Conservation (phyloP, 2,113 vertebrate genomes). For the Osmerus mordax region DNA sequence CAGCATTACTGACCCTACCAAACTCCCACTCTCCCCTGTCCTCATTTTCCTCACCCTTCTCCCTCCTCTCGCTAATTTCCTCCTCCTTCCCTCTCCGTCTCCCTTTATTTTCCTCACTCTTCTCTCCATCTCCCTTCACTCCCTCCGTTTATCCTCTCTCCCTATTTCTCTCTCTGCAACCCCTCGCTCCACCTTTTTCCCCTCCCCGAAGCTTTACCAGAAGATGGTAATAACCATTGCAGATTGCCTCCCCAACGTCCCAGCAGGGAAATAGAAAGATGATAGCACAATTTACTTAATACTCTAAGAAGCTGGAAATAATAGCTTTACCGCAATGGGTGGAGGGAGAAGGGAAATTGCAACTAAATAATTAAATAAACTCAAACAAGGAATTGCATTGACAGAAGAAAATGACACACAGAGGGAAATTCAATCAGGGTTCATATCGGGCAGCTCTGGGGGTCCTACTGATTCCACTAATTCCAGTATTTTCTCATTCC, state of each 20-base stretch:
- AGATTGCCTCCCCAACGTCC: constrained; percentile 63
- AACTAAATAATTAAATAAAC: constrained; percentile 18
- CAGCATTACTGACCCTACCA: constrained; percentile 60
- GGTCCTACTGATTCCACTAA: constrained; percentile 36
- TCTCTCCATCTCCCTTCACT: constrained; percentile 9
- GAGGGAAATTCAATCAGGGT: constrained; percentile 41
- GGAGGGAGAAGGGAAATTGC: constrained; percentile 6
- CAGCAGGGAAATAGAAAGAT: constrained; percentile 65
- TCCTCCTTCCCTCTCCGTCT: constrained; percentile 12
- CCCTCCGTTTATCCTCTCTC: constrained; percentile 26
- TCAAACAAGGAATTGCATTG: constrained; percentile 11
- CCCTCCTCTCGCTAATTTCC: background rate
- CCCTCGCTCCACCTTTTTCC: constrained; percentile 6
- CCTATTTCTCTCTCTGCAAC: constrained; percentile 21
- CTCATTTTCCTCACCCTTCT: background rate
- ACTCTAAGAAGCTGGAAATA: constrained; percentile 37
- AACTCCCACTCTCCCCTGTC: constrained; percentile 11
- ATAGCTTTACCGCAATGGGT: constrained; percentile 28
- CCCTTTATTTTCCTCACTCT: constrained; percentile 7
- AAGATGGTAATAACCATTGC: constrained; percentile 64
- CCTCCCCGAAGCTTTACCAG: constrained; percentile 65
- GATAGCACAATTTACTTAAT: constrained; percentile 61
- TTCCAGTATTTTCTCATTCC: constrained; percentile 35
- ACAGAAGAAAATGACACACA: background rate
- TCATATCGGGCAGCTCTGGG: constrained; percentile 5